Percentiles rank a stretch among this genome's conserved stretches.
These are phyloP conservation scores for Habroteleia sp. DNA, from an alignment of 2,888 invertebrate genomes.

Conservation along the genomic window DNA sequence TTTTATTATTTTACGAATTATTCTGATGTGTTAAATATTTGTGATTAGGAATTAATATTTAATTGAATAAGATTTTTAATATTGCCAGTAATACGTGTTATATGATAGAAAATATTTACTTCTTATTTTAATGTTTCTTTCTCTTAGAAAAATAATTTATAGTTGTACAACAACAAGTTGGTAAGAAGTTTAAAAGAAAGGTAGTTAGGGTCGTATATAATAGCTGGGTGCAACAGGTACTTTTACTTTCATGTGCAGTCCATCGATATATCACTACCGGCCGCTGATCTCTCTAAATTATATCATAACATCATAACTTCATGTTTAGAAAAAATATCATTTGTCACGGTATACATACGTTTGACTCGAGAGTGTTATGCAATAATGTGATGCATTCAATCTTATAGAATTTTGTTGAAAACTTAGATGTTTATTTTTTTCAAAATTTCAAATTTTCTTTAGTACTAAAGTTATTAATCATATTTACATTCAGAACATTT, in stretches of 20 bases:
- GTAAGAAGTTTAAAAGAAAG: slow-evolving; percentile 51
- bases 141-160: slow-evolving; percentile 30
- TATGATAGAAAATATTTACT: too few species aligned
- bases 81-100: too few species aligned
- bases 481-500: too few species aligned
- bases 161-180: slow-evolving; percentile 21
- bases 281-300: slow-evolving; percentile 60
- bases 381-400: slow-evolving; percentile 23
- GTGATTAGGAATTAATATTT: too few species aligned
- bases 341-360: slow-evolving; percentile 45
- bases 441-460: slow-evolving; percentile 15
- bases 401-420: too few species aligned
- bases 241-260: slow-evolving; percentile 55
- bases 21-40: too few species aligned
- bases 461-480: too few species aligned
- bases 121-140: slow-evolving; percentile 3
- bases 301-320: slow-evolving; percentile 57
- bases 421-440: too few species aligned
- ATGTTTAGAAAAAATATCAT: slow-evolving; percentile 41
- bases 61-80: too few species aligned
- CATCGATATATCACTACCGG: slow-evolving; percentile 58
- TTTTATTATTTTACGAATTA: too few species aligned
- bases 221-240: slow-evolving; percentile 56
- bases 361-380: slow-evolving; percentile 23
- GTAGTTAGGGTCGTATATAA: slow-evolving; percentile 59